Evolutionary conservation across 2,888 invertebrate species (phyloP).

Genomic region (Tinea pellionella): DNA sequence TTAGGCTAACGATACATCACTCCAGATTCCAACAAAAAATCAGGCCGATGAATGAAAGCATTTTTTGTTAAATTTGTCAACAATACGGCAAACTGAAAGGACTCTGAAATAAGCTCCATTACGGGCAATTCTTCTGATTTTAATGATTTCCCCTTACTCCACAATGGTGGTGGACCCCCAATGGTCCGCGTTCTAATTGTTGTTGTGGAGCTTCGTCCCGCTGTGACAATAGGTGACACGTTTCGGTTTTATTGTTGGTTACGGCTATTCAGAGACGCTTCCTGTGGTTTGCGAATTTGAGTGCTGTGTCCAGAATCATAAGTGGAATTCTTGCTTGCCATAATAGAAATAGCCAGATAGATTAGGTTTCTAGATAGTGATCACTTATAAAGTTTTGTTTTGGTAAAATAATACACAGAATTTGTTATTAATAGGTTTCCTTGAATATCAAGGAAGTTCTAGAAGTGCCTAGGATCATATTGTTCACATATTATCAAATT

Average conservation of each 20-base stretch:
- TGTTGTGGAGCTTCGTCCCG: background rate
- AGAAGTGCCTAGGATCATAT: too few relatives aligned
- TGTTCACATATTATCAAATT: too few relatives aligned
- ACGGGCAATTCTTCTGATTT: slow-evolving; percentile 13
- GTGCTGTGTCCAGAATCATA: background rate
- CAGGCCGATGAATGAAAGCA: background rate
- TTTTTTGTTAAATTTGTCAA: background rate
- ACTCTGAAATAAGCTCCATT: slow-evolving; percentile 10
- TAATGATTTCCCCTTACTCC: slow-evolving; percentile 13
- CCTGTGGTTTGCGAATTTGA: background rate
- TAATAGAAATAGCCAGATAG: background rate
- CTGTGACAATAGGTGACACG: slow-evolving; percentile 10
- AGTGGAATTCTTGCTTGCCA: background rate
- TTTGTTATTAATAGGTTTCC: too few relatives aligned
- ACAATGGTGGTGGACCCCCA: slow-evolving; percentile 11
- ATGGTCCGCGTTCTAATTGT: slow-evolving; percentile 12
- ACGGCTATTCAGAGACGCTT: background rate
- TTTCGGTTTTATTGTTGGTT: slow-evolving; percentile 12
- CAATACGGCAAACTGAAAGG: background rate
- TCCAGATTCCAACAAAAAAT: background rate
- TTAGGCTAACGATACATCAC: too few relatives aligned
- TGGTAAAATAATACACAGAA: too few relatives aligned
- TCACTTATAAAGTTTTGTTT: background rate
- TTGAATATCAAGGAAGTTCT: too few relatives aligned
- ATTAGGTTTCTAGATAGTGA: background rate